phyloP scores from a whole-genome alignment of 2,888 invertebrate genomes.

The Baccha elongata region DNA sequence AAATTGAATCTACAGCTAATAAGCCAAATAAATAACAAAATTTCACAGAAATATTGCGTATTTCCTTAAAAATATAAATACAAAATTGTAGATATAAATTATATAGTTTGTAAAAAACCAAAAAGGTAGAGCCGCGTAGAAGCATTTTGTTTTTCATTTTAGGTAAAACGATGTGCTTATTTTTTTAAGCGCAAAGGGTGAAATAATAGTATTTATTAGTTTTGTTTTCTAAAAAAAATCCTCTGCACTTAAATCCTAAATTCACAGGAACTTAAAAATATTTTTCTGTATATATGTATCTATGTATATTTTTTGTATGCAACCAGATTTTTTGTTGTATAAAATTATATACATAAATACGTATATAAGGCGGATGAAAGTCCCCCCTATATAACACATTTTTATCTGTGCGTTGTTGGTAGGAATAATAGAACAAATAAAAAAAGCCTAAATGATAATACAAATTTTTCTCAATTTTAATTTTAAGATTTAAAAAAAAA shows the following conservation, averaged over 20 bases:
- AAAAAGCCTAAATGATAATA: constrained; percentile 58
- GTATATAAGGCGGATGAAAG: constrained; percentile 81
- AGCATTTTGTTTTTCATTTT: constrained; percentile 42
- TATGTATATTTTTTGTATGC: constrained; percentile 71
- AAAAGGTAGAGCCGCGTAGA: constrained; percentile 45
- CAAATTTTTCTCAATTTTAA: constrained; percentile 43
- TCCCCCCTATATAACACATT: constrained; percentile 77
- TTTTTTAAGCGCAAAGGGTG: constrained; percentile 39
- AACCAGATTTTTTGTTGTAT: constrained; percentile 51
- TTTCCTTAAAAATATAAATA: constrained; percentile 36
- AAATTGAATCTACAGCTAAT: constrained; percentile 79
- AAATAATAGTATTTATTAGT: constrained; percentile 7
- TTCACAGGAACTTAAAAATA: constrained; percentile 25
- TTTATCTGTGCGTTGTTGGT: constrained; percentile 75
- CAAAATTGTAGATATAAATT: constrained; percentile 67
- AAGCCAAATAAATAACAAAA: constrained; percentile 77
- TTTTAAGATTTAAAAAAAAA: constrained; percentile 27
- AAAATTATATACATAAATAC: constrained; percentile 77
- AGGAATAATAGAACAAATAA: constrained; percentile 53
- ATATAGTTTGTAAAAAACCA: constrained; percentile 60
- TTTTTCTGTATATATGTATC: constrained; percentile 63
- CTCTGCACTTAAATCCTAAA: constrained; percentile 48
- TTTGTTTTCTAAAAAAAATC: constrained; percentile 15
- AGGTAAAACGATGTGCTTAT: constrained; percentile 35
- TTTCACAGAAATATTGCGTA: constrained; percentile 60